These are phyloP conservation scores for Falco novaeseelandiae DNA, from an alignment of 2,797 vertebrate genomes.

Conservation along the genomic window DNA sequence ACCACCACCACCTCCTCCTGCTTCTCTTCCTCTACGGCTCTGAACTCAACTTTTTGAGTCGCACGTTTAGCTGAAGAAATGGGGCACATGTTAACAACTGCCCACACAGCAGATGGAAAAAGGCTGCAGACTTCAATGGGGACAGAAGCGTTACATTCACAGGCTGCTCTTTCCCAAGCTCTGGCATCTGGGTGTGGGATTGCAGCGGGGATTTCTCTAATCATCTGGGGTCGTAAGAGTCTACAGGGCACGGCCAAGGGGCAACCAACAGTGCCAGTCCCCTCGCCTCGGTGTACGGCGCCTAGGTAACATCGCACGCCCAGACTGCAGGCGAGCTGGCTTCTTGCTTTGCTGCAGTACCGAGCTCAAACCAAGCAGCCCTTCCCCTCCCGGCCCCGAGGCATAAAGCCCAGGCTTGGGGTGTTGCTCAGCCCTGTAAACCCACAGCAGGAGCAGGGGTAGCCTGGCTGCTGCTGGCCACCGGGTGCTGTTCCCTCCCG, in stretches of 20 bases:
- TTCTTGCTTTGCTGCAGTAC: background rate
- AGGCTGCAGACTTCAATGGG: background rate
- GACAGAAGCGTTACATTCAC: background rate
- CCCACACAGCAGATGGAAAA: background rate
- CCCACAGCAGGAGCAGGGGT: background rate
- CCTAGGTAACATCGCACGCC: accelerated
- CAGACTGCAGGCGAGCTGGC: background rate
- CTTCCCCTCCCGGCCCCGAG: background rate
- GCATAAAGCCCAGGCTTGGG: background rate
- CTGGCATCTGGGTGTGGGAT: background rate
- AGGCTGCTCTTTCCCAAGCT: background rate
- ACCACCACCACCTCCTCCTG: slow-evolving; percentile 74
- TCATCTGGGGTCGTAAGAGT: accelerated
- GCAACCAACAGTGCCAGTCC: too few relatives aligned
- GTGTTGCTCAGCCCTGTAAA: background rate
- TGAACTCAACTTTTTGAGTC: slow-evolving; percentile 78
- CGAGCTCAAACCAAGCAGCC: background rate
- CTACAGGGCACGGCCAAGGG: background rate
- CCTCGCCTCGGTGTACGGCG: accelerated
- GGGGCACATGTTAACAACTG: slow-evolving; percentile 68
- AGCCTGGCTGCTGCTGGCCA: background rate
- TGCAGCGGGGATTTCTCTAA: background rate
- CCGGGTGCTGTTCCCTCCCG: accelerated
- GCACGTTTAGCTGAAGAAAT: slow-evolving; percentile 80
- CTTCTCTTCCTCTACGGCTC: slow-evolving; percentile 72